Conservation (phyloP, 2,113 vertebrate species). For the Petaurus breviceps region DNA sequence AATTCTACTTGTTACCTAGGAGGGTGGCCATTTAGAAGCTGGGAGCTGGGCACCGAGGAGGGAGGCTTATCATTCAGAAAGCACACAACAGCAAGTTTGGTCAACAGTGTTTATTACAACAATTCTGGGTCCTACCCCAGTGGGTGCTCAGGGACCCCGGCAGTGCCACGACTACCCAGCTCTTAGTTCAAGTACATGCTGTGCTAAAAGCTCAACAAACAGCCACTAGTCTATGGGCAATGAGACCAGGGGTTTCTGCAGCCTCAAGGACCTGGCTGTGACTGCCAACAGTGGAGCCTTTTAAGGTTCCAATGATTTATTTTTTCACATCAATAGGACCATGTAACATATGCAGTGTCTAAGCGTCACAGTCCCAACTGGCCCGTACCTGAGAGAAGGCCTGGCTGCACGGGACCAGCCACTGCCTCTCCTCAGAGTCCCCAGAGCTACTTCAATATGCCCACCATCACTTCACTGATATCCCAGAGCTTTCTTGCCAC, state of each 20-base stretch:
- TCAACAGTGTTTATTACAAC: not conserved
- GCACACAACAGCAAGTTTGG: not conserved
- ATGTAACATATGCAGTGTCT: not conserved
- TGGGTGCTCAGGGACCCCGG: not conserved
- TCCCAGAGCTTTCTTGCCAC: conserved; percentile 93
- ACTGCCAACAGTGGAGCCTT: not conserved
- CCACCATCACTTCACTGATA: conserved; percentile 94
- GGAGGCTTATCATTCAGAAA: not conserved
- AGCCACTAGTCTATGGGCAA: not conserved
- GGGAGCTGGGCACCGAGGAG: not conserved
- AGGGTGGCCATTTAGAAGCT: not conserved
- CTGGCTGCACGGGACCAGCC: no score
- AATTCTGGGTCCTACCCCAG: not conserved
- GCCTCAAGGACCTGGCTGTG: not conserved
- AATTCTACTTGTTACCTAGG: not conserved
- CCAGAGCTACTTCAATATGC: conserved; percentile 86
- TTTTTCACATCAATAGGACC: not conserved
- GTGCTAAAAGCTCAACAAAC: not conserved
- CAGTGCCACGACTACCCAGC: not conserved
- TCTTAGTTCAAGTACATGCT: not conserved
- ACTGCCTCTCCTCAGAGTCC: not conserved
- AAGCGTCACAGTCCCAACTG: no score
- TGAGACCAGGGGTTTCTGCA: not conserved
- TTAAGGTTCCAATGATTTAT: not conserved
- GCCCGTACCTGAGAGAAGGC: not conserved